phyloP scores from a whole-genome alignment of 2,888 invertebrate genomes.

The Lordiphosa fenestrarum region DNA sequence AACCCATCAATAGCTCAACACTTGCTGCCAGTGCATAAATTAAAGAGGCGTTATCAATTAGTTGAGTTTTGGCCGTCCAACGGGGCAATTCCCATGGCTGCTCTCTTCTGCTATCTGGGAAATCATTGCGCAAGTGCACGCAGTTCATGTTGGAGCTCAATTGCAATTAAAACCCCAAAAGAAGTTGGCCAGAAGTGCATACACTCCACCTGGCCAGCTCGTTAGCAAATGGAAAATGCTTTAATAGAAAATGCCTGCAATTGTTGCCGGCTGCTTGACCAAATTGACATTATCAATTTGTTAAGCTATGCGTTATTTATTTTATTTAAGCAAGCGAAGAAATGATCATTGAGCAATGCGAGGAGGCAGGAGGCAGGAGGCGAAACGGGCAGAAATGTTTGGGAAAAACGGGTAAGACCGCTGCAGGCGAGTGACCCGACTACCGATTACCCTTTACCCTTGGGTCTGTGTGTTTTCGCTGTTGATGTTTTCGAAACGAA shows the following conservation, averaged over 20 bases:
- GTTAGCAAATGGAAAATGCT: constrained; percentile 51
- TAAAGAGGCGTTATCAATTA: constrained; percentile 65
- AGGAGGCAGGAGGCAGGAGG: not conserved
- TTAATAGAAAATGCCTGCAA: constrained; percentile 50
- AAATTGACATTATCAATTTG: constrained; percentile 50
- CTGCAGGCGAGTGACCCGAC: no score
- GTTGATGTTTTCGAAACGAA: no score
- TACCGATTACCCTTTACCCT: no score
- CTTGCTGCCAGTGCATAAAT: constrained; percentile 45
- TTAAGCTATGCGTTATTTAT: constrained; percentile 46
- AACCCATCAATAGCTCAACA: constrained; percentile 25
- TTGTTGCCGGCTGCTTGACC: constrained; percentile 35
- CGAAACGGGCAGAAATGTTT: not conserved
- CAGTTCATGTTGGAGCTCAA: constrained; percentile 64
- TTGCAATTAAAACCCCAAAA: constrained; percentile 63
- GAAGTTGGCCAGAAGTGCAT: constrained; percentile 26
- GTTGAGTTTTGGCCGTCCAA: constrained; percentile 15
- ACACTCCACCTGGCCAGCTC: constrained; percentile 37
- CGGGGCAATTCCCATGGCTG: not conserved
- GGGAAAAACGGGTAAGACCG: no score
- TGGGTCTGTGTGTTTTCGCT: no score
- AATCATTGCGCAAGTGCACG: constrained; percentile 70
- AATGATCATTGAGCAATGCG: constrained; percentile 31
- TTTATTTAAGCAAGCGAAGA: constrained; percentile 28
- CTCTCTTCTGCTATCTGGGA: constrained; percentile 46